phyloP scores from a whole-genome alignment of 2,797 vertebrate species.

The Sebastolobus altivelis region DNA sequence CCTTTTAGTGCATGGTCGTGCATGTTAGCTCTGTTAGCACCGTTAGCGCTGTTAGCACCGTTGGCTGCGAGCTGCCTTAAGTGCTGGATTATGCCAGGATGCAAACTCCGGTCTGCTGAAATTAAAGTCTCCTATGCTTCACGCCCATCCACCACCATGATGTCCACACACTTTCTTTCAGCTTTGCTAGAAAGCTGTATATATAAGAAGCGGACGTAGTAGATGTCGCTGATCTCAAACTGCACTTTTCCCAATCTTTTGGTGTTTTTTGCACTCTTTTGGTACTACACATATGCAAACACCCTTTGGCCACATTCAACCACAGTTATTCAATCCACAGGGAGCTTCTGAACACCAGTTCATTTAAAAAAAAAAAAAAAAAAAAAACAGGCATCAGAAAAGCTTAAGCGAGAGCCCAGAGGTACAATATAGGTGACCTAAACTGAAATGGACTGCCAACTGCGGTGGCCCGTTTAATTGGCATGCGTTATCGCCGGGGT shows the following conservation, averaged over 20 bases:
- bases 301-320: constrained; percentile 6
- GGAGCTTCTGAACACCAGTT: constrained; percentile 27
- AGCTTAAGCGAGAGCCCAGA: constrained; percentile 31
- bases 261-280: neutral
- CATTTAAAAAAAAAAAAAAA: constrained; percentile 2
- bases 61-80: no score
- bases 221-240: constrained; percentile 1
- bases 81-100: no score
- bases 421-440: constrained; percentile 42
- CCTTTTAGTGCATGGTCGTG: no score
- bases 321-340: constrained; percentile 14
- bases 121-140: neutral
- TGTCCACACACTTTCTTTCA: neutral
- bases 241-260: neutral
- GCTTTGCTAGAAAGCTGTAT: neutral
- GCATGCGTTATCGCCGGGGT: constrained; percentile 50
- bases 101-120: no score
- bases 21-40: no score
- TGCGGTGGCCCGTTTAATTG: constrained; percentile 56
- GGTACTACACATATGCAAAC: neutral
- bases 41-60: no score
- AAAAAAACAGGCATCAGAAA: constrained; percentile 25
- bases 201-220: no score
- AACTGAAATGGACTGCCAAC: constrained; percentile 36
- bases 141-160: neutral